Evolutionary conservation across 2,113 vertebrate genomes (phyloP), one percentile per base, ranked within the genome.

Genomic region (Dolichallabes microphthalmus): DNA sequence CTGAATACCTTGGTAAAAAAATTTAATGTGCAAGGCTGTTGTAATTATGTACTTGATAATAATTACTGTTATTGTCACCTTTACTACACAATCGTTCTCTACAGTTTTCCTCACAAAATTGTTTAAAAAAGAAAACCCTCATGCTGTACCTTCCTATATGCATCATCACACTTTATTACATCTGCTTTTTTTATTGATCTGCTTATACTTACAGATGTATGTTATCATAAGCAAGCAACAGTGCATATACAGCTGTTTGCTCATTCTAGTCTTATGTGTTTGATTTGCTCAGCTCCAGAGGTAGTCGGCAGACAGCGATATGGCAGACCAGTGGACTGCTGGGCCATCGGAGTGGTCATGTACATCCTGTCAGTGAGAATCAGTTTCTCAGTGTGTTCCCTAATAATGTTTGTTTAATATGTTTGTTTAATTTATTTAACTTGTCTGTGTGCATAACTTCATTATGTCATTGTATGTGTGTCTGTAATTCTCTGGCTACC

Each of bases 321-420:
- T 0, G 98, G 98, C 86, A 91, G 96, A 58, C 96, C 98, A 0
- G 98, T 99, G 88, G 98, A 99, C 92, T 99, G 97, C 94, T 99
- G 98, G 98, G 97, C 97, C 69, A 98, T 98, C 0, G 98, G 98
- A 0, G 98, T 99, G 94, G 98, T 99, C 93, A 98, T 98, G 96
- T 99, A 99, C 90, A 99, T 99, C 91, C 95, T 99, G 98, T 99
- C 93, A 98, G 98, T 97, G 58, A 52, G 39, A 25, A 66, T 84
- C 74, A 71, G 19, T 68, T 80, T 75, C 35, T 85, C 19, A 85
- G 20, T 66, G 69, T 80, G 17, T 45, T 71, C 25, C 6, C 30
- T 25, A n/a, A 61, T n/a, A n/a, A 55, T n/a, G n/a, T n/a, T n/a
- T n/a, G n/a, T n/a, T n/a, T n/a, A n/a, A 63, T 22, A 75, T 19